Evolutionary conservation across 1,140 invertebrate species (phyloP), one percentile per base, ranked within the genome.

Genomic region (Carposina sasakii): DNA sequence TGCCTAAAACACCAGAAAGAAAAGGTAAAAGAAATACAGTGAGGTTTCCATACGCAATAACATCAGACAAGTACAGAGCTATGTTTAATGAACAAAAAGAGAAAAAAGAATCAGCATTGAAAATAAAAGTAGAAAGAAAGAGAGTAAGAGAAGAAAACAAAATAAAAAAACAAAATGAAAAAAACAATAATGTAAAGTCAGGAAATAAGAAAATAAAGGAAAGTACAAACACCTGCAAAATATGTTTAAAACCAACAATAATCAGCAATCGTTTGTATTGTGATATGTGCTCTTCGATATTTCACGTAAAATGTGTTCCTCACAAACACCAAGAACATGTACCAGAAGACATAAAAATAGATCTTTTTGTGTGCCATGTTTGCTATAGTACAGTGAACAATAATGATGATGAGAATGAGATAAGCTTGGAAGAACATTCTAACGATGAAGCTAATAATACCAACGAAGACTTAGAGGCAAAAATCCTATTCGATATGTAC

Each of bases 21-120:
- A 49, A 49, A 31, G 47, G 47, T 33, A 41, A 49, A 34, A 49
- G 47, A 41, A 42, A 49, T 16, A 49, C 47, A 3, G 28, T 41
- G 13, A 40, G 39, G 21, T 23, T 47, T 17, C 44, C 44, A 47
- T 47, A 13, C 19, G 44, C 33, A 47, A 36, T 47, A 47, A 41
- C 47, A 12, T 49, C 47, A 15, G 39, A 3, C 26, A 49, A 49
- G 20, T 49, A 48, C 20, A 48, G 26, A 49, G 47, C 24, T n/a
- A 49, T 49, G 47, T 49, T 49, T 33, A 49, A 41, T 20, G 36
- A 48, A 48, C 46, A 39, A 48, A 36, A 30, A 19, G 10, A 17
- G 19, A 48, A 48, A 31, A 48, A 40, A 39, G 31, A 47, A 47
- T 39, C n/a, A 39, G 45, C n/a, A 37, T 6, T 23, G n/a, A 39